A percentile compares a stretch with the other conserved stretches of the same genome.
phyloP scores from a whole-genome alignment of 2,113 vertebrate genomes.

The Crotalus horridus region DNA sequence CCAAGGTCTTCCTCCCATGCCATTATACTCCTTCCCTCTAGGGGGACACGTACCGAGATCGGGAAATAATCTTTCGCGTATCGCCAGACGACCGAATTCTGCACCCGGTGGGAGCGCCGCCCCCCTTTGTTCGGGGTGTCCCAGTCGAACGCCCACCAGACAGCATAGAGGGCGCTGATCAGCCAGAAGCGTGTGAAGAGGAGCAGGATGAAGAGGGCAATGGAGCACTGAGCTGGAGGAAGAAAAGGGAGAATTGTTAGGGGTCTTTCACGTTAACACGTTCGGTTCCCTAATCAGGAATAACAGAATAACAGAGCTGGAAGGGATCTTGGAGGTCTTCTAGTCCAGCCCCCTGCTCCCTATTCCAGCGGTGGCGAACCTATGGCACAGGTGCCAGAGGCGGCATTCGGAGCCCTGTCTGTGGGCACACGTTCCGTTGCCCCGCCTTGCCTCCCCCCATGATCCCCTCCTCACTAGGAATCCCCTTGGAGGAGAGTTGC shows the following conservation, averaged over 20 bases:
- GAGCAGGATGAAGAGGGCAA: conserved; percentile 73
- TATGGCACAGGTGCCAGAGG: no score
- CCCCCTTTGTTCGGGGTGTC: conserved; percentile 79
- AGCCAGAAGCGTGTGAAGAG: conserved; percentile 91
- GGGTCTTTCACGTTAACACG: neutral
- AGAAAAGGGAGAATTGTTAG: neutral
- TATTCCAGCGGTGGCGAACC: no score
- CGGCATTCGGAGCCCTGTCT: no score
- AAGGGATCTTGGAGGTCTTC: no score
- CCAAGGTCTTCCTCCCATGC: neutral
- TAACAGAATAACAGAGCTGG: no score
- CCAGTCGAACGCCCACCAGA: conserved; percentile 84
- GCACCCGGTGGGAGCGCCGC: conserved; percentile 47
- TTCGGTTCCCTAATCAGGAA: neutral
- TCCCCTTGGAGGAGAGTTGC: no score
- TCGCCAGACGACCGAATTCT: conserved; percentile 69
- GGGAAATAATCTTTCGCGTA: conserved; percentile 92
- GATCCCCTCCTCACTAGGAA: no score
- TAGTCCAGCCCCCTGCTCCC: no score
- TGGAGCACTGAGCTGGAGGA: conserved; percentile 75
- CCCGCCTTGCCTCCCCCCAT: no score
- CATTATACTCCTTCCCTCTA: neutral
- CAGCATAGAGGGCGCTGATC: conserved; percentile 76
- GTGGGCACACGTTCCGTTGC: no score
- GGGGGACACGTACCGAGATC: conserved; percentile 76